phyloP scores from a whole-genome alignment of 2,113 vertebrate species.

The Alouatta palliata region DNA sequence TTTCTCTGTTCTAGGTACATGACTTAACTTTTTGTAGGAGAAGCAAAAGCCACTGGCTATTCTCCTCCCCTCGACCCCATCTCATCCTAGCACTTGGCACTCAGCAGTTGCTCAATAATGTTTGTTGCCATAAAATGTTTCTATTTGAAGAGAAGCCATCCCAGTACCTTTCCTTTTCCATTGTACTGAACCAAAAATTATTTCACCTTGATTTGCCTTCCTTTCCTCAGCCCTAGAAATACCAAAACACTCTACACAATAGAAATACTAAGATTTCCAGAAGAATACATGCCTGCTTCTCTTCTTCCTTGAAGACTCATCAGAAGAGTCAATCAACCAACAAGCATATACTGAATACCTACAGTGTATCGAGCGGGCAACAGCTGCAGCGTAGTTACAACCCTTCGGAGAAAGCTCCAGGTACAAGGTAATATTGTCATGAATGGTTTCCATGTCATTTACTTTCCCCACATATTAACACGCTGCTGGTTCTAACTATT shows the following conservation, averaged over 20 bases:
- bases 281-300: background rate
- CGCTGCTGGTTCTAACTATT: conserved; percentile 16
- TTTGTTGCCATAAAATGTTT: background rate
- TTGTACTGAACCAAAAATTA: background rate
- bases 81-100: background rate
- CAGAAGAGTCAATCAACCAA: background rate
- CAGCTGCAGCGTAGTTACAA: background rate
- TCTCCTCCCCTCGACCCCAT: background rate
- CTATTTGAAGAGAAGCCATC: background rate
- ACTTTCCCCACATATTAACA: conserved; percentile 6
- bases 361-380: background rate
- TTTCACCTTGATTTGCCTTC: background rate
- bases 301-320: conserved; percentile 24
- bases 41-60: background rate
- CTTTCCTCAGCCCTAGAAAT: background rate
- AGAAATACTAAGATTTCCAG: conserved; percentile 23
- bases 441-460: conserved; percentile 12
- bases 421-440: background rate
- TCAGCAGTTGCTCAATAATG: background rate
- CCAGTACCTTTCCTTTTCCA: background rate
- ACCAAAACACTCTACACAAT: background rate
- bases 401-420: background rate
- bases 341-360: background rate
- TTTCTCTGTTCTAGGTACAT: background rate
- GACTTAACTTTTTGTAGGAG: background rate